phyloP scores from a whole-genome alignment of 2,888 invertebrate species.

The Acleris emargana region DNA sequence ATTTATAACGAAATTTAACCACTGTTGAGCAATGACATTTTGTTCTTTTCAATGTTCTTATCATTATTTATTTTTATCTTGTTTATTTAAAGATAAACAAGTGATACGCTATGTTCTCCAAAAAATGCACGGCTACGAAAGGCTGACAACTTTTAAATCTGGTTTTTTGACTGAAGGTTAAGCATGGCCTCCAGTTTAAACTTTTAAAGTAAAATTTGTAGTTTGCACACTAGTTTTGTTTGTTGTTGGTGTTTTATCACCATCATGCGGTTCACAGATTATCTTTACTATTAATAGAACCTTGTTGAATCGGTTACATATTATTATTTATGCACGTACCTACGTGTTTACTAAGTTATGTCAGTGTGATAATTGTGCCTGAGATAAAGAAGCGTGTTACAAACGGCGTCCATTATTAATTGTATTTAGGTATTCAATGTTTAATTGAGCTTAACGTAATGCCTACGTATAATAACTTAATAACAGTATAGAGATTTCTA shows the following conservation, averaged over 20 bases:
- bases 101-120: not conserved
- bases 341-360: constrained; percentile 27
- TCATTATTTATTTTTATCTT: constrained; percentile 26
- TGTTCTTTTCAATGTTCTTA: constrained; percentile 16
- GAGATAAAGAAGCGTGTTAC: constrained; percentile 16
- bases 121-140: not conserved
- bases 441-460: no score
- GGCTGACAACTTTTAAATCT: constrained; percentile 15
- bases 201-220: not conserved
- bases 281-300: constrained; percentile 25
- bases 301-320: constrained; percentile 24
- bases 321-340: constrained; percentile 7
- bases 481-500: no score
- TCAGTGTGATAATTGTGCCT: constrained; percentile 8
- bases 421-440: not conserved
- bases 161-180: constrained; percentile 8
- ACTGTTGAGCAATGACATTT: not conserved
- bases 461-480: no score
- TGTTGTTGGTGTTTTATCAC: not conserved
- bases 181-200: not conserved
- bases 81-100: constrained; percentile 17
- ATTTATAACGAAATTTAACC: no score
- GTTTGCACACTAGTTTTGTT: not conserved
- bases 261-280: constrained; percentile 16
- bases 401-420: constrained; percentile 15